Percentiles rank a stretch among this genome's conserved stretches.
Conservation (phyloP, 2,797 vertebrate genomes). For the Carapus acus region DNA sequence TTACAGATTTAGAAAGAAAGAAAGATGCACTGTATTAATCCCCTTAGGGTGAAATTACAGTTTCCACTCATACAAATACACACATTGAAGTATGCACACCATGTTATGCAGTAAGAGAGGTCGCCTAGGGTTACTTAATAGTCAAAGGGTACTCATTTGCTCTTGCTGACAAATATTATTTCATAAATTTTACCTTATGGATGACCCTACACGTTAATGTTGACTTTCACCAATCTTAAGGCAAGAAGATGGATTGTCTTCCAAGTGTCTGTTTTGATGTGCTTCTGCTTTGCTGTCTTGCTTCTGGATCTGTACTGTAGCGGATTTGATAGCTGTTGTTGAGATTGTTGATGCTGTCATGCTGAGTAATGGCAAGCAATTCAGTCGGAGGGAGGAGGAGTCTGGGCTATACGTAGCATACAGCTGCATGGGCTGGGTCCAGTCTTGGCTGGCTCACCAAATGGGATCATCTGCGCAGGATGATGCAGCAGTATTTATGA, state of each 20-base stretch:
- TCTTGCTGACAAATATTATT: too few relatives aligned
- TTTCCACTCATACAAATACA: too few relatives aligned
- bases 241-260: constrained; percentile 65
- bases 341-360: constrained; percentile 37
- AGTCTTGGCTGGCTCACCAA: constrained; percentile 55
- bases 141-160: too few relatives aligned
- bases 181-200: constrained; percentile 4
- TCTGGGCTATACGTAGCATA: constrained; percentile 23
- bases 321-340: constrained; percentile 28
- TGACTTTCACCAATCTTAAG: constrained; percentile 88
- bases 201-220: constrained; percentile 75
- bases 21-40: too few relatives aligned
- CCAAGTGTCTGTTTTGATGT: constrained; percentile 21
- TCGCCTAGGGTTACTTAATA: too few relatives aligned
- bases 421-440: constrained; percentile 63
- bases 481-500: constrained; percentile 37
- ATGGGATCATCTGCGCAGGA: constrained; percentile 63
- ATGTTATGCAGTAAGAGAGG: too few relatives aligned
- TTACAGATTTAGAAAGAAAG: too few relatives aligned
- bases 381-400: constrained; percentile 35
- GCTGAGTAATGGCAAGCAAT: constrained; percentile 46
- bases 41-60: too few relatives aligned
- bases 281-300: constrained; percentile 41
- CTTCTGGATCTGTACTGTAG: constrained; percentile 14
- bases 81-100: too few relatives aligned